These are phyloP conservation scores for Oryzias dopingdopingensis DNA, from an alignment of 2,797 vertebrate genomes.

Conservation along the genomic window DNA sequence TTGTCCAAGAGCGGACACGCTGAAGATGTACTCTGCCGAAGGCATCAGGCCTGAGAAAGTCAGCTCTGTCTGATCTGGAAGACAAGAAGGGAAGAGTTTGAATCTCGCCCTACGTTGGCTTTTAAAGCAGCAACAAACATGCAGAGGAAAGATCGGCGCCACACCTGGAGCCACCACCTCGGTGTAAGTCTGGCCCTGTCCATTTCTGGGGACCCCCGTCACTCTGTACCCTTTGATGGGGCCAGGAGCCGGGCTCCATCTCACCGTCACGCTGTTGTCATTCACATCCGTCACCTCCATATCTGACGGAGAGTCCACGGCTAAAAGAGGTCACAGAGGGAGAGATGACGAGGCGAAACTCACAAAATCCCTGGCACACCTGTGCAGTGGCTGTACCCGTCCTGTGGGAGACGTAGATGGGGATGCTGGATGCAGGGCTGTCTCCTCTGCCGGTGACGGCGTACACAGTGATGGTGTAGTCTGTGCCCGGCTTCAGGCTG, in stretches of 20 bases:
- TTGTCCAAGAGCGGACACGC: constrained; percentile 86
- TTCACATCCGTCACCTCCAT: constrained; percentile 90
- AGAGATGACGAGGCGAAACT: neutral
- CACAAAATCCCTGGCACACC: no score
- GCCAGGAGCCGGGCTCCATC: constrained; percentile 89
- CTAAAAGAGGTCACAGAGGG: constrained; percentile 56
- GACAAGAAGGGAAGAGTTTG: neutral
- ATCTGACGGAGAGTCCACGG: constrained; percentile 87
- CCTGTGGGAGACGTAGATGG: constrained; percentile 87
- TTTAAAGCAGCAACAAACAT: neutral
- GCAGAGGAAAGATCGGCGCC: neutral
- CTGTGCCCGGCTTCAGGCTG: constrained; percentile 86
- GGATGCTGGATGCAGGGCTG: constrained; percentile 94
- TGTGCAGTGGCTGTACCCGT: constrained; percentile 77
- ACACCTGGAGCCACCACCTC: constrained; percentile 89
- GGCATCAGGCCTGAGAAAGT: constrained; percentile 95
- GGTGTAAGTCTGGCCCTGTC: constrained; percentile 82
- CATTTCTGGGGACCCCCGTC: constrained; percentile 85
- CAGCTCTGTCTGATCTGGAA: constrained; percentile 89
- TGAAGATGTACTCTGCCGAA: constrained; percentile 87
- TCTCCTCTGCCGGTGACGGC: constrained; percentile 96
- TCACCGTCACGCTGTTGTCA: constrained; percentile 90
- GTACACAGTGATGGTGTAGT: constrained; percentile 92
- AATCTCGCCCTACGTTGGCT: neutral
- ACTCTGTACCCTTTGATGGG: constrained; percentile 92